Conservation (phyloP, 2,888 invertebrate genomes). For the Cosmia trapezina region DNA sequence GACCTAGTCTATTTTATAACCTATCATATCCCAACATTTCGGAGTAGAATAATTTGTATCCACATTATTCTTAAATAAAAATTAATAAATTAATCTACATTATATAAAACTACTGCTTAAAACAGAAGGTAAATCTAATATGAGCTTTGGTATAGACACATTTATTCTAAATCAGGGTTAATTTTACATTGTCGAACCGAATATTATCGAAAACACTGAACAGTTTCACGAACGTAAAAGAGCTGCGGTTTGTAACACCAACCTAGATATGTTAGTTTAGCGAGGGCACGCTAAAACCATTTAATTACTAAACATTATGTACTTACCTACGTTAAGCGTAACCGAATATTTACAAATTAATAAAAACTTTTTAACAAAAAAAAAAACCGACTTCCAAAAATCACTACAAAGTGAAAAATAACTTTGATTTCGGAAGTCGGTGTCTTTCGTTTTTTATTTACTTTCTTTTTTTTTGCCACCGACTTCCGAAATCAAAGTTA, state of each 20-base stretch:
- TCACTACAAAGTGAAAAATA: too few species aligned
- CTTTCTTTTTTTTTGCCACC: too few species aligned
- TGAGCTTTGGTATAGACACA: background rate
- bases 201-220: slow-evolving; percentile 38
- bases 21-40: too few species aligned
- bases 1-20: background rate
- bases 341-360: slow-evolving; percentile 75
- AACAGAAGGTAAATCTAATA: slow-evolving; percentile 7
- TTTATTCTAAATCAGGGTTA: slow-evolving; percentile 22
- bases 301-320: slow-evolving; percentile 61
- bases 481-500: too few species aligned
- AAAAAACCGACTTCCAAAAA: too few species aligned
- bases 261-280: slow-evolving; percentile 27
- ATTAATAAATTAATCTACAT: background rate
- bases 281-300: slow-evolving; percentile 68
- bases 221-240: slow-evolving; percentile 45
- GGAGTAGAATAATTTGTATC: too few species aligned
- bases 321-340: slow-evolving; percentile 69
- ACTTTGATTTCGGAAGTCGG: too few species aligned
- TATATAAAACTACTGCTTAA: background rate
- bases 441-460: too few species aligned
- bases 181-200: slow-evolving; percentile 32
- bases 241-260: slow-evolving; percentile 43
- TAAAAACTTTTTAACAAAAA: too few species aligned
- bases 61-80: background rate